Conservation (phyloP, 2,113 vertebrate species). For the Calyptomena viridis region DNA sequence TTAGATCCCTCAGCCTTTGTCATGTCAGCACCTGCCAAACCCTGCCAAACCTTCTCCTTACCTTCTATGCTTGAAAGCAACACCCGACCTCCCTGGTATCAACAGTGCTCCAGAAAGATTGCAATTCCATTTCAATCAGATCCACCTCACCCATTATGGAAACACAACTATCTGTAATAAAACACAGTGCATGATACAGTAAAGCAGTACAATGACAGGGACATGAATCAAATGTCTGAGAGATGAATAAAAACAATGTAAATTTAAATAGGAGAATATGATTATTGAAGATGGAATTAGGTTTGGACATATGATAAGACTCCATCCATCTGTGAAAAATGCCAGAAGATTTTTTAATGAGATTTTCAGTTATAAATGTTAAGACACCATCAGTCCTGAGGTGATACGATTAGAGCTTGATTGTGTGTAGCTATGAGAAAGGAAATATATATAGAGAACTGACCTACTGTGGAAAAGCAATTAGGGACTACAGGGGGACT, state of each 20-base stretch:
- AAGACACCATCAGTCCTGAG: background rate
- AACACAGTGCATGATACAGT: background rate
- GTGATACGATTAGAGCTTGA: slow-evolving; percentile 47
- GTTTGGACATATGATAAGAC: slow-evolving; percentile 34
- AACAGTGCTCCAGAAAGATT: background rate
- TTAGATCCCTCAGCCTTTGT: background rate
- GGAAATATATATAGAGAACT: background rate
- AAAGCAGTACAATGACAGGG: background rate
- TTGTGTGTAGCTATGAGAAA: slow-evolving; percentile 15
- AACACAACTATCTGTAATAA: background rate
- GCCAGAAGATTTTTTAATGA: slow-evolving; percentile 53
- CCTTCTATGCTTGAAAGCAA: background rate
- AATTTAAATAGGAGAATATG: slow-evolving; percentile 25
- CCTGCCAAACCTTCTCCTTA: background rate
- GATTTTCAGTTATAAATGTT: slow-evolving; percentile 22
- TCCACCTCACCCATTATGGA: background rate
- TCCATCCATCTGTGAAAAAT: slow-evolving; percentile 39
- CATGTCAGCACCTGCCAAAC: background rate
- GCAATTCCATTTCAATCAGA: background rate
- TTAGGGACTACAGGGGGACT: background rate
- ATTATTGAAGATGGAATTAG: slow-evolving; percentile 49
- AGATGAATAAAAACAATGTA: slow-evolving; percentile 16
- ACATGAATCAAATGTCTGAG: slow-evolving; percentile 28
- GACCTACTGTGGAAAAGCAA: slow-evolving; percentile 45
- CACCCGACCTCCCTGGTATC: background rate